phyloP scores from a whole-genome alignment of 1,140 invertebrate species.

The Ooceraea biroi region DNA sequence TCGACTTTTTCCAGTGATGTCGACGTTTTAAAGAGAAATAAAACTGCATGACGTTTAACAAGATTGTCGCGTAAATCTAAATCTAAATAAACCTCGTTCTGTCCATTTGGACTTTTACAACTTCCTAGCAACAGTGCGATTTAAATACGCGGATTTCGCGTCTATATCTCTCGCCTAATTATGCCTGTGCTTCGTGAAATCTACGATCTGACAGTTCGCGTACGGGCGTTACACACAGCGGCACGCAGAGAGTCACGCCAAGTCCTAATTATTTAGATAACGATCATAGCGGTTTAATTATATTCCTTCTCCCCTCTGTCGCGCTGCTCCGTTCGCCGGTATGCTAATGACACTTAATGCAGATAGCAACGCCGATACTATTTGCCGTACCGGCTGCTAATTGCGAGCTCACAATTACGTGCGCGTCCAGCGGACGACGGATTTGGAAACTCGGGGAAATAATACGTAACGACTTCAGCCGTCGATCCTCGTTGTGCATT shows the following conservation, averaged over 20 bases:
- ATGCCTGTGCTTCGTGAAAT: constrained; percentile 77
- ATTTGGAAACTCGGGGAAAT: constrained; percentile 40
- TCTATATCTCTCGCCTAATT: constrained; percentile 82
- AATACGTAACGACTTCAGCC: constrained; percentile 27
- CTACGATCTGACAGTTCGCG: constrained; percentile 79
- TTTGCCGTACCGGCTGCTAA: constrained; percentile 64
- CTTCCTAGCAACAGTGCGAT: constrained; percentile 77
- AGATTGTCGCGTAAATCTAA: background rate
- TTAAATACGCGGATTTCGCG: constrained; percentile 79
- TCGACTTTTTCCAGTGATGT: too few relatives aligned
- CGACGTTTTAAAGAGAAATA: too few relatives aligned
- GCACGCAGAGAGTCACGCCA: constrained; percentile 77
- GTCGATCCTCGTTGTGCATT: background rate
- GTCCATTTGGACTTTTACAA: constrained; percentile 75
- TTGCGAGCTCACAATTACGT: constrained; percentile 59
- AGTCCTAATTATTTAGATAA: constrained; percentile 77
- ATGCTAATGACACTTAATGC: constrained; percentile 65
- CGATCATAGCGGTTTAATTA: constrained; percentile 75
- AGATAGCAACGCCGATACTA: constrained; percentile 68
- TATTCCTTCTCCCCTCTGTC: constrained; percentile 65
- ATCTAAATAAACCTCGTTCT: constrained; percentile 57
- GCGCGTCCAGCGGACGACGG: constrained; percentile 31
- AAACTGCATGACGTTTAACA: too few relatives aligned
- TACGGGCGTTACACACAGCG: constrained; percentile 56
- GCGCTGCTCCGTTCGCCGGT: constrained; percentile 70